Conservation (phyloP, 2,797 vertebrate species). For the Petrocephalus sullivani region DNA sequence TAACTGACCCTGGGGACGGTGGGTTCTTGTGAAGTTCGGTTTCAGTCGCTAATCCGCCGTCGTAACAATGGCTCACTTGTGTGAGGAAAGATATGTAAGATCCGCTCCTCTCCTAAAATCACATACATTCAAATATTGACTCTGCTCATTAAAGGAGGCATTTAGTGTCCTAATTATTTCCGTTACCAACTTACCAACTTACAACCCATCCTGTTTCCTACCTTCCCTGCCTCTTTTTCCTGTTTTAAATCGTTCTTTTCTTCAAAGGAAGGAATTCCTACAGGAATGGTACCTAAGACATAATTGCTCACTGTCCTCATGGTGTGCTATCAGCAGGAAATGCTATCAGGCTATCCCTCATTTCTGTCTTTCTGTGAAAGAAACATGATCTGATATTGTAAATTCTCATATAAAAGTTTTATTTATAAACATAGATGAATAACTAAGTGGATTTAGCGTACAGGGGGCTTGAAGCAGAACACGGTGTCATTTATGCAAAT, state of each 20-base stretch:
- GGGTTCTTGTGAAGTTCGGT: slow-evolving; percentile 55
- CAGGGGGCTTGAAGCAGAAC: neutral
- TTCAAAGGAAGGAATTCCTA: neutral
- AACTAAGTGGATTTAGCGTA: neutral
- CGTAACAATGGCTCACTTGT: slow-evolving; percentile 68
- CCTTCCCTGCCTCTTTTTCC: neutral
- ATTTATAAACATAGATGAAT: neutral
- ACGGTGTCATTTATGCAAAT: neutral
- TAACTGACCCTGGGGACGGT: slow-evolving; percentile 55
- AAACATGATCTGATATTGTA: neutral
- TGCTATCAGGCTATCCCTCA: neutral
- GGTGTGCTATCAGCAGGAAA: neutral
- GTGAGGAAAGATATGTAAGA: slow-evolving; percentile 55
- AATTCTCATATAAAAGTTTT: neutral
- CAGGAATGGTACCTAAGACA: neutral
- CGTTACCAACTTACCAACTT: slow-evolving; percentile 35
- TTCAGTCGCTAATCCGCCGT: slow-evolving; percentile 60
- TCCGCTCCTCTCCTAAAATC: slow-evolving; percentile 38
- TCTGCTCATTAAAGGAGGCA: slow-evolving; percentile 57
- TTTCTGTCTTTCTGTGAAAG: neutral
- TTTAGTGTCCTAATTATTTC: slow-evolving; percentile 48
- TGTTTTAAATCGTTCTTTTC: neutral
- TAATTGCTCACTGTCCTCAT: neutral
- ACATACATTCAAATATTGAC: slow-evolving; percentile 40
- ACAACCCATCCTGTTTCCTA: neutral